Conservation (phyloP, 1,140 invertebrate species). For the Ostrea edulis region DNA sequence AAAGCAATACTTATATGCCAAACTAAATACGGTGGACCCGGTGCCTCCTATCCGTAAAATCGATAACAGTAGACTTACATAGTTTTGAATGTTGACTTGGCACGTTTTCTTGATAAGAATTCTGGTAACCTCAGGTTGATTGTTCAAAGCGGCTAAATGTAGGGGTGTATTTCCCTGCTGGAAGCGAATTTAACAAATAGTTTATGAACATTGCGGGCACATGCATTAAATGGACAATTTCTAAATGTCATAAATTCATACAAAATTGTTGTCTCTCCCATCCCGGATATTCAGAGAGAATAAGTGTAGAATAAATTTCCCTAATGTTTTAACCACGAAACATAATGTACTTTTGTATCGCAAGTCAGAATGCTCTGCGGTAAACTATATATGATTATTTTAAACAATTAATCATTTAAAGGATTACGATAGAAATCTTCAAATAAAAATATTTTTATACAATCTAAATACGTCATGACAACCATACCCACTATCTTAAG, state of each 20-base stretch:
- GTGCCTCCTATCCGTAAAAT: too few relatives aligned
- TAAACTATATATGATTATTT: background rate
- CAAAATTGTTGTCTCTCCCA: background rate
- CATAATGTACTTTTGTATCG: background rate
- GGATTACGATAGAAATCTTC: background rate
- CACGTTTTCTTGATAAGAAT: constrained; percentile 86
- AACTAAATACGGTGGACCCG: too few relatives aligned
- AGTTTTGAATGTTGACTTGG: constrained; percentile 86
- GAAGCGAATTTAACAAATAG: constrained; percentile 64
- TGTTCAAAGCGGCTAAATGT: constrained; percentile 87
- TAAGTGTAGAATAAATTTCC: background rate
- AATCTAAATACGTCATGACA: background rate
- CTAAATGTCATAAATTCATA: background rate
- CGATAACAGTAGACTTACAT: constrained; percentile 81
- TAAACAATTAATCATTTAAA: background rate
- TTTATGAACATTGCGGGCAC: background rate
- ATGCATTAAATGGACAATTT: constrained; percentile 9
- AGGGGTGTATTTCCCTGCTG: constrained; percentile 88
- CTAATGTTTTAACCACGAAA: background rate
- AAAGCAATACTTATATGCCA: too few relatives aligned
- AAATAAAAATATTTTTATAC: too few relatives aligned
- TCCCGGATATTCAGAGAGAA: background rate
- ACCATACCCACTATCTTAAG: background rate
- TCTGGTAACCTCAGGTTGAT: constrained; percentile 86
- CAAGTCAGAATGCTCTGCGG: background rate